These are phyloP conservation scores for Lucinisca nassula DNA, from an alignment of 2,888 invertebrate genomes.

Conservation along the genomic window DNA sequence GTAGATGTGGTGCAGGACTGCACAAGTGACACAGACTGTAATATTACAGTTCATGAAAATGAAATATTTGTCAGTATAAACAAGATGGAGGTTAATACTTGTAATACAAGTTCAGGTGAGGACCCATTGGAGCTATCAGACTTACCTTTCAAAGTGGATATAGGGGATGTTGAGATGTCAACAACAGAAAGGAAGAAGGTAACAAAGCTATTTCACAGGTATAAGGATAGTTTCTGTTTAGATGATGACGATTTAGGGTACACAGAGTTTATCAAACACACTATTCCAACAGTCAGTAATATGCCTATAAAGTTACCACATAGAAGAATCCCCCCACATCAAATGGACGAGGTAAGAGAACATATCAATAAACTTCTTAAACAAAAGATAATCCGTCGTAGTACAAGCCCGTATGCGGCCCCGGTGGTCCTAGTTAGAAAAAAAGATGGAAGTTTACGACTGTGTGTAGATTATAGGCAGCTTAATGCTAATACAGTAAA, in stretches of 20 bases:
- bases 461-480: too few relatives aligned
- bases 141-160: not conserved
- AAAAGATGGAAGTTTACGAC: too few relatives aligned
- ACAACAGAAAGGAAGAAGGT: not conserved
- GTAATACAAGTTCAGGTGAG: too few relatives aligned
- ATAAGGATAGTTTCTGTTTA: slow-evolving; percentile 12
- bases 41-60: not conserved
- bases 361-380: too few relatives aligned
- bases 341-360: not conserved
- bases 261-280: slow-evolving; percentile 47
- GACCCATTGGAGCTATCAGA: not conserved
- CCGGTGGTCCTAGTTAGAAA: too few relatives aligned
- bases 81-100: not conserved
- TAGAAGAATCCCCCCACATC: slow-evolving; percentile 22
- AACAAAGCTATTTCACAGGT: not conserved
- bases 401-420: too few relatives aligned
- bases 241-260: slow-evolving; percentile 41
- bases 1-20: slow-evolving; percentile 5
- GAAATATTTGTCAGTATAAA: slow-evolving; percentile 23
- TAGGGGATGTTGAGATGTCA: not conserved
- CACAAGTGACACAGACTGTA: not conserved
- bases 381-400: too few relatives aligned
- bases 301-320: slow-evolving; percentile 46
- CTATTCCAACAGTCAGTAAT: slow-evolving; percentile 31
- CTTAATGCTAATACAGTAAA: too few relatives aligned